Percentiles rank a stretch among this genome's conserved stretches.
Conservation (phyloP, 2,888 invertebrate genomes). For the Seira sanloemensis region DNA sequence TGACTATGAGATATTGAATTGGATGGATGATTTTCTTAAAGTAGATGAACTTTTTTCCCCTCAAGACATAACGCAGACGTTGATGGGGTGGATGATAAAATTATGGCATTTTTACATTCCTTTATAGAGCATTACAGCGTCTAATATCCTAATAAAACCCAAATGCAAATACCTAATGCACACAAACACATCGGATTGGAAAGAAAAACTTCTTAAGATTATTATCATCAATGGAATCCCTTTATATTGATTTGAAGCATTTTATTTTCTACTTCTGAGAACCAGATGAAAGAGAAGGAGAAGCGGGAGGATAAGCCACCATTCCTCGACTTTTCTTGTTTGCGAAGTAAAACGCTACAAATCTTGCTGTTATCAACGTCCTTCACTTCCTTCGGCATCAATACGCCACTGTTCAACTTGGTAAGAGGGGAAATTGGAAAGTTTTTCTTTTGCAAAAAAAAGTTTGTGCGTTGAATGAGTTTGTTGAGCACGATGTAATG, state of each 20-base stretch:
- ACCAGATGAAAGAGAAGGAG: constrained; percentile 81
- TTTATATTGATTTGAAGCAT: constrained; percentile 11
- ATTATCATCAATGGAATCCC: constrained; percentile 22
- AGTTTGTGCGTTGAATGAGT: neutral
- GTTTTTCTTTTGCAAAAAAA: neutral
- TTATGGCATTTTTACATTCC: constrained; percentile 31
- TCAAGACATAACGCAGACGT: constrained; percentile 43
- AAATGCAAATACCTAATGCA: neutral
- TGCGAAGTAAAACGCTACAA: constrained; percentile 87
- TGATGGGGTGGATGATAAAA: constrained; percentile 46
- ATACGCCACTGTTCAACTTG: constrained; percentile 89
- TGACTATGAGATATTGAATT: no score
- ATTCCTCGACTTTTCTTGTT: constrained; percentile 91
- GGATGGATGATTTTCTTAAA: constrained; percentile 28
- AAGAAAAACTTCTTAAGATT: constrained; percentile 30
- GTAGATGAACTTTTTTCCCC: constrained; percentile 37
- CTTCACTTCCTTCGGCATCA: constrained; percentile 88
- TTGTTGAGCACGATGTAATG: neutral
- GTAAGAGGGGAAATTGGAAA: constrained; percentile 74
- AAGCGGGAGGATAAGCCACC: constrained; percentile 87
- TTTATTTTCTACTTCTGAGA: neutral
- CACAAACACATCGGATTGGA: neutral
- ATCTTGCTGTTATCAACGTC: constrained; percentile 88
- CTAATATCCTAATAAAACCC: neutral
- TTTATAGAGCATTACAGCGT: neutral